phyloP scores from a whole-genome alignment of 2,888 invertebrate genomes.

The Caenorhabditis panamensis region DNA sequence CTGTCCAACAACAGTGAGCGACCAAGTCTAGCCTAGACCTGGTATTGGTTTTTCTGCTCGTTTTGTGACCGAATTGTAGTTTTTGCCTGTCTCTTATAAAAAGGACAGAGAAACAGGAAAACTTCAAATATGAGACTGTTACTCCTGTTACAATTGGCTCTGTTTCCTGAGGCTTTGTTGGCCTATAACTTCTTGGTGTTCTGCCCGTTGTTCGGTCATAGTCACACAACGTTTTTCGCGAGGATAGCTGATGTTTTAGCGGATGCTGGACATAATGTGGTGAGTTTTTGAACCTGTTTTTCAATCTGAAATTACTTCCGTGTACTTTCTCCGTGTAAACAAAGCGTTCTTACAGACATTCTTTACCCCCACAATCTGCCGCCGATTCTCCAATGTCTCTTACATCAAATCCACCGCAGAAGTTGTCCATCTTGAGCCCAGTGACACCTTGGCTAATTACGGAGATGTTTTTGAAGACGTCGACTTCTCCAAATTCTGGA shows the following conservation, averaged over 20 bases:
- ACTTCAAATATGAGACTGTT: background rate
- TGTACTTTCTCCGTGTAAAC: background rate
- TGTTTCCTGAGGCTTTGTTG: background rate
- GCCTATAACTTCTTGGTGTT: conserved; percentile 48
- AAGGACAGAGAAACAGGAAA: background rate
- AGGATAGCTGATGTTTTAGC: conserved; percentile 42
- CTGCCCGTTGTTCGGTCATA: conserved; percentile 49
- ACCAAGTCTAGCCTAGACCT: background rate
- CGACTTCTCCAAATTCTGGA: conserved; percentile 20
- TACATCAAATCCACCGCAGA: conserved; percentile 21
- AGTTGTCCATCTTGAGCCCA: conserved; percentile 33
- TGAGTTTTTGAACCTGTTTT: background rate
- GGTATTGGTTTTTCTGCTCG: background rate
- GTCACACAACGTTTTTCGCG: conserved; percentile 45
- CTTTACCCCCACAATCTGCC: conserved; percentile 28
- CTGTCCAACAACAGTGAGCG: background rate
- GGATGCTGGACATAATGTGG: conserved; percentile 58
- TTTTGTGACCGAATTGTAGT: background rate
- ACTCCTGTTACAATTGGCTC: background rate
- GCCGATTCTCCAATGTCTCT: conserved; percentile 10
- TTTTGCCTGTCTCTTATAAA: background rate
- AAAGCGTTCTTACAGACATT: conserved; percentile 6
- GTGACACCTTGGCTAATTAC: background rate
- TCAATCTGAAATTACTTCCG: background rate
- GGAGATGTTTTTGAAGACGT: conserved; percentile 14